Conservation (phyloP, 2,797 vertebrate species). For the Acropternis orthonyx region DNA sequence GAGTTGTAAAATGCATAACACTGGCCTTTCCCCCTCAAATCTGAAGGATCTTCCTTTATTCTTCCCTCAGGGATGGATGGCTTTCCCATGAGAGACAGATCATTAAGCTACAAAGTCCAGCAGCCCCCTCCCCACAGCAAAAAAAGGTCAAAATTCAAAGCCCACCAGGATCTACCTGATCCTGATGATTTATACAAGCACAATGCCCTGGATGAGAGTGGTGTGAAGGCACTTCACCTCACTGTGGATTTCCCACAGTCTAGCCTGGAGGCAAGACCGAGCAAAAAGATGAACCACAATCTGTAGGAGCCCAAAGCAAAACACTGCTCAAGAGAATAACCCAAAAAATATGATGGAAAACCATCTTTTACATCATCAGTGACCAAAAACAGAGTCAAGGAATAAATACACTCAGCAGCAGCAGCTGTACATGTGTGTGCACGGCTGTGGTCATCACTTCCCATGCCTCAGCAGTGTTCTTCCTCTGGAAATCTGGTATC, state of each 20-base stretch:
- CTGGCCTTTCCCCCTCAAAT: neutral
- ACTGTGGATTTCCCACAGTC: neutral
- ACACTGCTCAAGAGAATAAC: accelerated
- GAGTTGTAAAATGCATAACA: slow-evolving; percentile 12
- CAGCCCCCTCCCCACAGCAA: neutral
- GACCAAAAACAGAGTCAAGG: neutral
- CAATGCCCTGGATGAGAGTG: neutral
- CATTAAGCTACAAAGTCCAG: neutral
- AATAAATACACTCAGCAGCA: neutral
- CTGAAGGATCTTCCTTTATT: slow-evolving; percentile 39
- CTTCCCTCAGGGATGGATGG: neutral
- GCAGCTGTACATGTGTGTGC: neutral
- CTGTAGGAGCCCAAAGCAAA: neutral
- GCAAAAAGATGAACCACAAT: neutral
- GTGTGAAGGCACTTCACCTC: neutral
- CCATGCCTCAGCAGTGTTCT: accelerated
- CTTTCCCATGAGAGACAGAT: neutral
- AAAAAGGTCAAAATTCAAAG: neutral
- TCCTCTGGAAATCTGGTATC: neutral
- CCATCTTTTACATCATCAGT: neutral
- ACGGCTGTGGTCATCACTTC: accelerated
- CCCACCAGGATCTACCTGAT: neutral
- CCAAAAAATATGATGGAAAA: neutral
- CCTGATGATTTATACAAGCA: neutral
- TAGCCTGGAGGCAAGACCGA: neutral